phyloP scores from a whole-genome alignment of 2,888 invertebrate genomes.

The Dynastes maya region DNA sequence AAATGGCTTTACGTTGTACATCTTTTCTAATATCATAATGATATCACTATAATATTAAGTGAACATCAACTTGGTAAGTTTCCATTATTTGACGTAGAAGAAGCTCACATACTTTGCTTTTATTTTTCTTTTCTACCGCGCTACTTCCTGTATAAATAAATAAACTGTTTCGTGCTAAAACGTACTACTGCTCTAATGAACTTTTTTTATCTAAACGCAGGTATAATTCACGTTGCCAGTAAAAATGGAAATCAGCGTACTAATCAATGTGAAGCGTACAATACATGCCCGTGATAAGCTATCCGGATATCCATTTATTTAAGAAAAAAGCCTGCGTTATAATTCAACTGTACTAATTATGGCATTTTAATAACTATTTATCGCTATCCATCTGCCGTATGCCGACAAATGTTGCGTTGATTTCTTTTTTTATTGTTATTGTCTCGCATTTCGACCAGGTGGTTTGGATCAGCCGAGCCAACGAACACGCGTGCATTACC shows the following conservation, averaged over 20 bases:
- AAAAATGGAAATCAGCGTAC: conserved; percentile 17
- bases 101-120: not conserved
- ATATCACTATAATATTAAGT: too few relatives aligned
- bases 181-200: conserved; percentile 15
- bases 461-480: not conserved
- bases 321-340: conserved; percentile 4
- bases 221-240: too few relatives aligned
- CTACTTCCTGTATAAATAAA: conserved; percentile 7
- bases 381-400: conserved; percentile 16
- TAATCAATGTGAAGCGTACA: not conserved
- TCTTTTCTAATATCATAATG: too few relatives aligned
- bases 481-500: too few relatives aligned
- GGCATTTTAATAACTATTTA: conserved; percentile 23
- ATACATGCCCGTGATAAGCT: conserved; percentile 21
- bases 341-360: conserved; percentile 31
- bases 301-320: conserved; percentile 29
- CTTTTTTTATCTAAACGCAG: conserved; percentile 20
- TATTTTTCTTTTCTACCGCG: conserved; percentile 1
- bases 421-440: conserved; percentile 12
- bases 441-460: conserved; percentile 10
- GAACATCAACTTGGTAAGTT: too few relatives aligned
- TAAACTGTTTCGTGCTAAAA: conserved; percentile 20
- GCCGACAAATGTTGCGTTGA: conserved; percentile 26
- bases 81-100: not conserved
- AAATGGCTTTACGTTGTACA: too few relatives aligned